Conservation (phyloP, 2,888 invertebrate genomes). For the Petrolisthes cinctipes region DNA sequence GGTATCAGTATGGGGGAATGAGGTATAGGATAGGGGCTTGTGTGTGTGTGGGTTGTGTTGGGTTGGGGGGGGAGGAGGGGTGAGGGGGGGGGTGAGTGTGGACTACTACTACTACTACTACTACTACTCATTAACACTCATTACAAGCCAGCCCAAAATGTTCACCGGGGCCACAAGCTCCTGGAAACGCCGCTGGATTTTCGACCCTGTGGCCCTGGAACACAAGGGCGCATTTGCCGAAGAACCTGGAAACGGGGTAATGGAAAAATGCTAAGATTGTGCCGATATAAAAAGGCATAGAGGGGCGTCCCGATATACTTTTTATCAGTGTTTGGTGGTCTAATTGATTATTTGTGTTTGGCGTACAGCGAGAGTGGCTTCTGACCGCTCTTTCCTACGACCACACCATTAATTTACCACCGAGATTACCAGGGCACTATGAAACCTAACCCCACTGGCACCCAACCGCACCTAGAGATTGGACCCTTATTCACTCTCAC, state of each 20-base stretch:
- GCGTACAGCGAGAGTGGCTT: conserved; percentile 61
- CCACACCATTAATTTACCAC: conserved; percentile 64
- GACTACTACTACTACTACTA: neutral
- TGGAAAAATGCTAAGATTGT: conserved; percentile 39
- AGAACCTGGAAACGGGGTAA: neutral
- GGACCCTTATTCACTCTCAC: neutral
- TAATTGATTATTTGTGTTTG: conserved; percentile 64
- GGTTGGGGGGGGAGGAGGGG: conserved; percentile 21
- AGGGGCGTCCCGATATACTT: conserved; percentile 57
- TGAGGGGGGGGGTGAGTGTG: conserved; percentile 34
- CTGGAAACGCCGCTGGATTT: neutral
- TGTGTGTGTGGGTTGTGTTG: too few species aligned
- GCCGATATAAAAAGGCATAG: conserved; percentile 51
- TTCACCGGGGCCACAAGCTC: conserved; percentile 34
- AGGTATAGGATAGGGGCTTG: too few species aligned
- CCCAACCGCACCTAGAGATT: neutral
- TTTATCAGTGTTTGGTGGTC: conserved; percentile 52
- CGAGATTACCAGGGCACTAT: conserved; percentile 37
- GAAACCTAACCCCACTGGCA: conserved; percentile 40
- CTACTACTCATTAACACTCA: conserved; percentile 60
- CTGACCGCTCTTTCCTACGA: conserved; percentile 57
- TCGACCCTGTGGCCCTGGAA: conserved; percentile 18
- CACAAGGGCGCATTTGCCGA: conserved; percentile 16
- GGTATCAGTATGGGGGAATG: too few species aligned
- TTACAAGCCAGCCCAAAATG: conserved; percentile 46